Evolutionary conservation across 2,888 invertebrate species (phyloP).

Genomic region (Leptura quadrifasciata): DNA sequence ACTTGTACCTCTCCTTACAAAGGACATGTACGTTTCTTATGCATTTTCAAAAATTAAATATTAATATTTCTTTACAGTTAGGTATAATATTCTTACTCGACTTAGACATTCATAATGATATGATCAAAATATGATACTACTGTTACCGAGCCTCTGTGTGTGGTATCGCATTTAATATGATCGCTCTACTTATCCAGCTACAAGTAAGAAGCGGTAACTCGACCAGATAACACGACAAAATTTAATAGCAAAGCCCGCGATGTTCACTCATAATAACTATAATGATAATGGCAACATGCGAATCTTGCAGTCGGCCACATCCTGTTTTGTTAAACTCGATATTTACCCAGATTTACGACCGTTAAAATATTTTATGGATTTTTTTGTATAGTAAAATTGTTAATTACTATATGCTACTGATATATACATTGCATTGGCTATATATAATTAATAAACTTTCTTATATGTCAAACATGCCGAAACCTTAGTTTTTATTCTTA

Average conservation of each 20-base stretch:
- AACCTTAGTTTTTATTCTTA: neutral
- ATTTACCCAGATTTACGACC: neutral
- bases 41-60: too few species aligned
- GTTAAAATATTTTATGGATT: neutral
- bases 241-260: neutral
- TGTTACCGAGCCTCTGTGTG: neutral
- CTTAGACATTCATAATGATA: too few species aligned
- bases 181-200: neutral
- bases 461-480: neutral
- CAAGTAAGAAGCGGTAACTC: neutral
- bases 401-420: neutral
- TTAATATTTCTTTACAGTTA: too few species aligned
- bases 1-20: too few species aligned
- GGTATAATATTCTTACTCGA: too few species aligned
- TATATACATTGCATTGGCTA: neutral
- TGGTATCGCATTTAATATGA: neutral
- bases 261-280: slow-evolving; percentile 1
- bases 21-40: too few species aligned
- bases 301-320: neutral
- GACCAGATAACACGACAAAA: neutral
- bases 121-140: too few species aligned
- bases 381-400: neutral
- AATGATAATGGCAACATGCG: neutral
- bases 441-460: neutral
- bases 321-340: neutral